Percentiles rank a stretch among this genome's conserved stretches.
These are phyloP conservation scores for Cephus nigrinus DNA, from an alignment of 2,888 invertebrate species.

Conservation along the genomic window DNA sequence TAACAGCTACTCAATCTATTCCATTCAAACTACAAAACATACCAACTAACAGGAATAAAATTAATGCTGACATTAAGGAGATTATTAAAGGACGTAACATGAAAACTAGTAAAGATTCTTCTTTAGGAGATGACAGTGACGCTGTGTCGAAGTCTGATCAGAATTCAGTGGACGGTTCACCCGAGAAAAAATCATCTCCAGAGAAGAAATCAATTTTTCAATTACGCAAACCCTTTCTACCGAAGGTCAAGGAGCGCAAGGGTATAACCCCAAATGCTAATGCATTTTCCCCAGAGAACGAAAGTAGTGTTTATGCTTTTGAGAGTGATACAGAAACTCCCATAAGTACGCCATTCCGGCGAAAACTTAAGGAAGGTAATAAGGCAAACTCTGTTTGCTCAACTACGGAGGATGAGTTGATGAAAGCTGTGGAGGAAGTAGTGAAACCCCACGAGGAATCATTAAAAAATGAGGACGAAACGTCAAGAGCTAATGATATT, in stretches of 20 bases:
- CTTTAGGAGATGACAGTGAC: constrained; percentile 46
- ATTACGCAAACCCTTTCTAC: constrained; percentile 71
- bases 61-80: constrained; percentile 43
- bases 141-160: constrained; percentile 48
- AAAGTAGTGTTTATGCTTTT: constrained; percentile 79
- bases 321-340: constrained; percentile 75
- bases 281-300: constrained; percentile 77
- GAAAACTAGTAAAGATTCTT: constrained; percentile 56
- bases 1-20: constrained; percentile 15
- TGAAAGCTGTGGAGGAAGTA: constrained; percentile 54
- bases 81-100: constrained; percentile 45
- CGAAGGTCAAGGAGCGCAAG: constrained; percentile 69
- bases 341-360: constrained; percentile 70
- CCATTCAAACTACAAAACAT: constrained; percentile 19
- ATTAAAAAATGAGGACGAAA: background rate
- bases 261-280: constrained; percentile 66
- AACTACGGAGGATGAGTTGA: constrained; percentile 65
- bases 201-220: constrained; percentile 60
- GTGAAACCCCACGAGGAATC: constrained; percentile 3
- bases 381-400: constrained; percentile 32
- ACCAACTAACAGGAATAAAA: constrained; percentile 37
- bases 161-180: constrained; percentile 42
- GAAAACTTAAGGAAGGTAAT: constrained; percentile 55
- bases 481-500: background rate
- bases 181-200: constrained; percentile 45